A percentile compares a stretch with the other conserved stretches of the same genome.
Conservation (phyloP, 35 echinoderm and acorn worm species). For the Patiria miniata region DNA sequence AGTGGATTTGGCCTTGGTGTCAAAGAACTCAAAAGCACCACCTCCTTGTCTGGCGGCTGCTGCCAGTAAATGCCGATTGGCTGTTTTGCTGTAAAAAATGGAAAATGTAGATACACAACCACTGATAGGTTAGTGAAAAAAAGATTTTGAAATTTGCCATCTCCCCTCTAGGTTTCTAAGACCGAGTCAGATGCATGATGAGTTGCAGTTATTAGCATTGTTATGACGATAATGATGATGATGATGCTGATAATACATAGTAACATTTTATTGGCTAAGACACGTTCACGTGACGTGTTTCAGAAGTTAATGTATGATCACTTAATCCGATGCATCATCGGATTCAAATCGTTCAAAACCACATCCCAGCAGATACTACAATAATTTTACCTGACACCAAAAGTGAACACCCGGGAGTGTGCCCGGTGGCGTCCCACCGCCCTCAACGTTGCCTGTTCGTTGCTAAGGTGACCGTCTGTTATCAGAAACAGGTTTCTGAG, state of each 20-base stretch:
- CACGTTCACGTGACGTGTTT: too few species aligned
- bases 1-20: slow-evolving; percentile 76
- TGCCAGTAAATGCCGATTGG: slow-evolving; percentile 79
- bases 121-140: neutral
- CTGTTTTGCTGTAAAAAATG: slow-evolving; percentile 32
- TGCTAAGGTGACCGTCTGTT: slow-evolving; percentile 83
- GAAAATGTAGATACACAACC: neutral
- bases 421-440: slow-evolving; percentile 40
- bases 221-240: too few species aligned
- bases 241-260: too few species aligned
- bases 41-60: slow-evolving; percentile 69
- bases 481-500: slow-evolving; percentile 75
- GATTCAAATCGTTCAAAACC: too few species aligned
- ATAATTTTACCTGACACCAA: slow-evolving; percentile 61
- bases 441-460: slow-evolving; percentile 52
- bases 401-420: slow-evolving; percentile 47
- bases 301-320: too few species aligned
- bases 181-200: too few species aligned
- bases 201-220: too few species aligned
- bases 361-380: neutral
- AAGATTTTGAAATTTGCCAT: neutral
- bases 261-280: too few species aligned
- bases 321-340: too few species aligned
- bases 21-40: slow-evolving; percentile 93
- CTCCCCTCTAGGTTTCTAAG: too few species aligned